Evolutionary conservation across 2,113 vertebrate genomes (phyloP).

Genomic region (Microcebus jonahi): DNA sequence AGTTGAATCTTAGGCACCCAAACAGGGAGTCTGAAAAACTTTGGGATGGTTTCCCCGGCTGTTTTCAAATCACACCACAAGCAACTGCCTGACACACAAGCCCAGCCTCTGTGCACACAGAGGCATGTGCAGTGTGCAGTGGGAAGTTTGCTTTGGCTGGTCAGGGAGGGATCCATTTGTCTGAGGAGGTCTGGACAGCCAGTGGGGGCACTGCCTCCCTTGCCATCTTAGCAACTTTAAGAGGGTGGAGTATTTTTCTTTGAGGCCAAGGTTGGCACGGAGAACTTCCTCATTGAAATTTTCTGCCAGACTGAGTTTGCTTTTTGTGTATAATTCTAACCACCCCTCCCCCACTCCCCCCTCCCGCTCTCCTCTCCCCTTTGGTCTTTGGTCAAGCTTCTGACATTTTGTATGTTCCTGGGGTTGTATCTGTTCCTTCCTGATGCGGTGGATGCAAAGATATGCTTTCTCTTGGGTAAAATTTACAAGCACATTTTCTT

Average conservation of each 20-base stretch:
- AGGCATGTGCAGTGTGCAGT: background rate
- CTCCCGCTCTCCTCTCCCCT: background rate
- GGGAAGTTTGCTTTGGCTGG: conserved; percentile 17
- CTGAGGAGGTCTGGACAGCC: background rate
- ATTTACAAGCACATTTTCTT: conserved; percentile 69
- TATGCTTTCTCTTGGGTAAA: conserved; percentile 70
- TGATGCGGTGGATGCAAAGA: conserved; percentile 24
- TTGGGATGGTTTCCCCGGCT: background rate
- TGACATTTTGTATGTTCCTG: conserved; percentile 67
- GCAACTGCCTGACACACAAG: background rate
- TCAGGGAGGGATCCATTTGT: background rate
- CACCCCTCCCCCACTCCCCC: background rate
- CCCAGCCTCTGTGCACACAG: background rate
- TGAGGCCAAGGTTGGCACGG: conserved; percentile 81
- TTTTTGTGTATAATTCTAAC: conserved; percentile 78
- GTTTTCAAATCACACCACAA: background rate
- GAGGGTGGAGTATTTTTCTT: conserved; percentile 81
- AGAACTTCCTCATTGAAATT: conserved; percentile 82
- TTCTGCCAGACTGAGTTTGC: conserved; percentile 80
- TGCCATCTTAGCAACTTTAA: conserved; percentile 62
- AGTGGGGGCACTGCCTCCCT: conserved; percentile 56
- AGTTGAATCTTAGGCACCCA: background rate
- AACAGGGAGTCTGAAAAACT: background rate
- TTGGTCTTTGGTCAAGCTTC: conserved; percentile 68
- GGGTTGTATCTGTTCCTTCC: conserved; percentile 65